These are phyloP conservation scores for Phyllopteryx taeniolatus DNA, from an alignment of 2,113 vertebrate genomes.

Conservation along the genomic window DNA sequence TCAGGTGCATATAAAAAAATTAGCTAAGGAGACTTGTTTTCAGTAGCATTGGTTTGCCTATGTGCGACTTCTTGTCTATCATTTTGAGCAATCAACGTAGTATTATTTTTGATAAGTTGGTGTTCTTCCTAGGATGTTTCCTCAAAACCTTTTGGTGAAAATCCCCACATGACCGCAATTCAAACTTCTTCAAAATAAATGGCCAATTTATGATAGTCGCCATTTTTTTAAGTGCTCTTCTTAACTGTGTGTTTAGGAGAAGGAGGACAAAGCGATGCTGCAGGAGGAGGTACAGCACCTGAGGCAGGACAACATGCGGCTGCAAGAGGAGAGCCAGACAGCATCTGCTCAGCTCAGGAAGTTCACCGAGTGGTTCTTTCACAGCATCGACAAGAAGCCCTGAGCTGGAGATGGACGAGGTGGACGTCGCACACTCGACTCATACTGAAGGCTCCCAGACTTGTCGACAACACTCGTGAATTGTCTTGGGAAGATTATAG, in stretches of 20 bases:
- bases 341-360: constrained; percentile 91
- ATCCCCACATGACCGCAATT: neutral
- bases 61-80: no score
- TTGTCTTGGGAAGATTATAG: neutral
- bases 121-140: neutral
- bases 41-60: no score
- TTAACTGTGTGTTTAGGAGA: constrained; percentile 78
- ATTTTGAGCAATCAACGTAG: no score
- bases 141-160: neutral
- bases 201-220: neutral
- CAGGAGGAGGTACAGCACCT: constrained; percentile 95
- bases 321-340: constrained; percentile 94
- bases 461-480: constrained; percentile 10
- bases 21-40: no score
- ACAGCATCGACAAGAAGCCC: constrained; percentile 88
- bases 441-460: constrained; percentile 34
- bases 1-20: neutral
- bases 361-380: constrained; percentile 98
- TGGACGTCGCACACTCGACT: constrained; percentile 24
- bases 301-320: constrained; percentile 91
- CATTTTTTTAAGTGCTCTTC: neutral
- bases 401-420: constrained; percentile 44
- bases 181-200: neutral
- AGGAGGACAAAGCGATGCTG: constrained; percentile 93
- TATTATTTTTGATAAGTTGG: no score